Percentiles rank a stretch among this genome's conserved stretches.
These are phyloP conservation scores for Cyprichromis sp. DNA, from an alignment of 2,113 vertebrate species.

Conservation along the genomic window DNA sequence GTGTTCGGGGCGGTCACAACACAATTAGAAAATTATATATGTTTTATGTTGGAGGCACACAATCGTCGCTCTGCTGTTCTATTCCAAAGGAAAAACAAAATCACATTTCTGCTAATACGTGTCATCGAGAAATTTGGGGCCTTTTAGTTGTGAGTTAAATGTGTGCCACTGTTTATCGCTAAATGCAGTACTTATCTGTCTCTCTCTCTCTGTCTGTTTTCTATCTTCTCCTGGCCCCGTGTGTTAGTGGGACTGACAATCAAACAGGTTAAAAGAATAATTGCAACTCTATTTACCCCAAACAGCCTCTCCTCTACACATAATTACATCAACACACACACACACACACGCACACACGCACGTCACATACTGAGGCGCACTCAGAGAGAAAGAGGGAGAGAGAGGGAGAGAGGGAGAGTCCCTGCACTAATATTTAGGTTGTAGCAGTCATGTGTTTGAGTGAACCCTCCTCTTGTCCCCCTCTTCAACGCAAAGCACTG, in stretches of 20 bases:
- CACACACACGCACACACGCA: slow-evolving; percentile 1
- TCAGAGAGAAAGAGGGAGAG: slow-evolving; percentile 3
- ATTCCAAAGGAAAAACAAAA: not conserved
- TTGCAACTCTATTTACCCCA: slow-evolving; percentile 68
- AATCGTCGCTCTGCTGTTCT: not conserved
- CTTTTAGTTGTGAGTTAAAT: slow-evolving; percentile 5
- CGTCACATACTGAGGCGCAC: slow-evolving; percentile 24
- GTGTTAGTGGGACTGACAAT: slow-evolving; percentile 56
- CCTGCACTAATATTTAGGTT: slow-evolving; percentile 68
- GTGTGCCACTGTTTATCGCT: not conserved
- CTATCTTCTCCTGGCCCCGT: slow-evolving; percentile 26
- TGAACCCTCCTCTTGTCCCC: slow-evolving; percentile 77
- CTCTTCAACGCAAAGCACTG: slow-evolving; percentile 81
- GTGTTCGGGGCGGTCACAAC: not conserved
- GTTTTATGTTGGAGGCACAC: not conserved
- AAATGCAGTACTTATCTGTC: slow-evolving; percentile 30
- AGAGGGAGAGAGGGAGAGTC: slow-evolving; percentile 26
- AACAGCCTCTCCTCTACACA: slow-evolving; percentile 63
- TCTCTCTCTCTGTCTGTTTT: slow-evolving; percentile 30
- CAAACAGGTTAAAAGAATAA: slow-evolving; percentile 72
- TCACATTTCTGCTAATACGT: not conserved
- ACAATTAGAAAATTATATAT: not conserved
- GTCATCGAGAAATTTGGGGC: not conserved
- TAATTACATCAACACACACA: slow-evolving; percentile 54
- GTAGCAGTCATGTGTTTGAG: slow-evolving; percentile 77